These are phyloP conservation scores for Lasaia peninsularis DNA, from an alignment of 1,140 invertebrate genomes.

Conservation along the genomic window DNA sequence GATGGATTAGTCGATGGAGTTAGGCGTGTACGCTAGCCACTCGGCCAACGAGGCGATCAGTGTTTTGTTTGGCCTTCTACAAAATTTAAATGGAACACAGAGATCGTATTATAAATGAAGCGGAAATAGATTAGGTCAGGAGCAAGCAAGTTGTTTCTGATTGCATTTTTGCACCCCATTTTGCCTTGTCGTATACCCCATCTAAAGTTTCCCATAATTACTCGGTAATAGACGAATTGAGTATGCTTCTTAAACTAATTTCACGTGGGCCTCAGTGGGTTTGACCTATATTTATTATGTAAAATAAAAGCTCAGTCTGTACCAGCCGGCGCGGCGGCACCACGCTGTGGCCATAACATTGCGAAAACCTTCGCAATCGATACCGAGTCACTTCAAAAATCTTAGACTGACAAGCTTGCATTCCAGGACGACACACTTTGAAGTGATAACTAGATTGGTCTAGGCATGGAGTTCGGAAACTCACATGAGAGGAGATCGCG, in stretches of 20 bases:
- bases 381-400: constrained; percentile 33
- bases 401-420: too few relatives aligned
- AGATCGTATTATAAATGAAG: too few relatives aligned
- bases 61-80: too few relatives aligned
- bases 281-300: constrained; percentile 56
- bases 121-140: constrained; percentile 18
- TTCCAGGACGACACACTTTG: too few relatives aligned
- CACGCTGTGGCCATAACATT: constrained; percentile 6
- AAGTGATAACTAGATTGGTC: too few relatives aligned
- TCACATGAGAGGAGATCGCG: constrained; percentile 52
- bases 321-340: constrained; percentile 33
- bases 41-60: too few relatives aligned
- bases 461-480: constrained; percentile 54
- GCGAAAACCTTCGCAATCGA: constrained; percentile 35
- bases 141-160: too few relatives aligned
- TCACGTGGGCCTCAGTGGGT: neutral
- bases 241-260: neutral
- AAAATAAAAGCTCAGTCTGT: constrained; percentile 30
- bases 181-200: neutral
- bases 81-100: too few relatives aligned
- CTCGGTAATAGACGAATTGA: too few relatives aligned
- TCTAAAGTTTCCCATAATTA: too few relatives aligned
- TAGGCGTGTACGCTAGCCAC: too few relatives aligned
- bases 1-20: too few relatives aligned
- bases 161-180: neutral